Conservation (phyloP, 2,888 invertebrate genomes). For the Perizoma flavofasciatum region DNA sequence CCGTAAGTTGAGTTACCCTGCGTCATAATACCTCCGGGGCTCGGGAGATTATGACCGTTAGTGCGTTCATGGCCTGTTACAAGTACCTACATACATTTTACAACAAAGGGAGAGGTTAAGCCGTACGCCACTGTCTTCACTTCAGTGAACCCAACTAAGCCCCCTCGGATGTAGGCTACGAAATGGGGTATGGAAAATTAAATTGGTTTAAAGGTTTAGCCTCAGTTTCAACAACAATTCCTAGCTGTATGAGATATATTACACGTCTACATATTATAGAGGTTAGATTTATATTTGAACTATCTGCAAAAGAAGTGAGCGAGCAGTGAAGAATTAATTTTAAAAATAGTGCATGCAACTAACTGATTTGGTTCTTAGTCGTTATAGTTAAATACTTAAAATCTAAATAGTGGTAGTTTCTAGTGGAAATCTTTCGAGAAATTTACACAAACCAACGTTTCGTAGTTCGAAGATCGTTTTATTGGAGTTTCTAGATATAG, state of each 20-base stretch:
- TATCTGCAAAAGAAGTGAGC: too few relatives aligned
- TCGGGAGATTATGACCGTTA: conserved; percentile 54
- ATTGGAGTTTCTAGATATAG: too few relatives aligned
- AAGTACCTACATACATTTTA: conserved; percentile 42
- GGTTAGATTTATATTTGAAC: too few relatives aligned
- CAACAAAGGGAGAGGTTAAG: conserved; percentile 49
- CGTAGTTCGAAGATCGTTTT: too few relatives aligned
- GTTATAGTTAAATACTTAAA: too few relatives aligned
- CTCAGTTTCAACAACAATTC: conserved; percentile 19
- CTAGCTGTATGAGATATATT: conserved; percentile 23
- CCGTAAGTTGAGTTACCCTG: conserved; percentile 43
- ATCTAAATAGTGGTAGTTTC: too few relatives aligned
- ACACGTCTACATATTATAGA: conserved; percentile 7
- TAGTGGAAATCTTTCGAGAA: too few relatives aligned
- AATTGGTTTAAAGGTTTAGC: conserved; percentile 36
- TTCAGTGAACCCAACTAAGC: conserved; percentile 38
- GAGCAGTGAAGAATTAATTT: too few relatives aligned
- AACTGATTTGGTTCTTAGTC: too few relatives aligned
- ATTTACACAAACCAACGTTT: too few relatives aligned
- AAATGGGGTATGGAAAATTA: conserved; percentile 39
- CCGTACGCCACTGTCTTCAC: conserved; percentile 35
- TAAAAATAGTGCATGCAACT: too few relatives aligned
- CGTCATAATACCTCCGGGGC: conserved; percentile 56
- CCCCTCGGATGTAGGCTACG: conserved; percentile 28
- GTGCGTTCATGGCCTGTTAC: conserved; percentile 45